phyloP scores from a whole-genome alignment of 2,888 invertebrate species.

The Xylota segnis region DNA sequence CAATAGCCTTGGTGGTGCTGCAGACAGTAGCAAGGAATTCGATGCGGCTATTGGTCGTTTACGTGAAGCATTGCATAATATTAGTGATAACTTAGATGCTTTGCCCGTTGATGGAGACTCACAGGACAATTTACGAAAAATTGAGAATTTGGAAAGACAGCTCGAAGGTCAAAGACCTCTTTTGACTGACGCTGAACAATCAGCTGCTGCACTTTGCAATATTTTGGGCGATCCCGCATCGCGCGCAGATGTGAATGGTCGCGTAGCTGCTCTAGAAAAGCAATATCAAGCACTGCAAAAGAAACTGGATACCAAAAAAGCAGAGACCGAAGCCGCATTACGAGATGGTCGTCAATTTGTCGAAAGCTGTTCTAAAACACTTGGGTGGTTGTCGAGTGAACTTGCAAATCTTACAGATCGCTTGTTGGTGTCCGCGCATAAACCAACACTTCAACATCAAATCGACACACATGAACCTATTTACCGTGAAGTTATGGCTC shows the following conservation, averaged over 20 bases:
- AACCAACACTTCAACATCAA: conserved; percentile 93
- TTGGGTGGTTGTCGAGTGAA: conserved; percentile 95
- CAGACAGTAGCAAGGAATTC: conserved; percentile 96
- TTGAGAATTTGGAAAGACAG: conserved; percentile 94
- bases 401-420: conserved; percentile 91
- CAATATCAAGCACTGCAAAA: conserved; percentile 95
- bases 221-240: conserved; percentile 96
- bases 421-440: conserved; percentile 94
- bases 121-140: conserved; percentile 93
- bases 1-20: conserved; percentile 94
- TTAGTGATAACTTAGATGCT: conserved; percentile 94
- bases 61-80: conserved; percentile 93
- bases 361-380: conserved; percentile 93
- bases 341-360: conserved; percentile 96
- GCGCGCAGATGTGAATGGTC: conserved; percentile 94
- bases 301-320: conserved; percentile 95
- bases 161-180: conserved; percentile 95
- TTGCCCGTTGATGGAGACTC: conserved; percentile 92
- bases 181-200: conserved; percentile 94
- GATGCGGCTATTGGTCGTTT: conserved; percentile 94
- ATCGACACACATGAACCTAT: conserved; percentile 94
- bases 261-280: conserved; percentile 93
- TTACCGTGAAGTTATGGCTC: conserved; percentile 93
- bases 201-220: conserved; percentile 94
- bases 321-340: conserved; percentile 94